Percentiles rank a stretch among this genome's conserved stretches.
Evolutionary conservation across 2,888 invertebrate genomes (phyloP).

Genomic region (Lithophane leautieri): DNA sequence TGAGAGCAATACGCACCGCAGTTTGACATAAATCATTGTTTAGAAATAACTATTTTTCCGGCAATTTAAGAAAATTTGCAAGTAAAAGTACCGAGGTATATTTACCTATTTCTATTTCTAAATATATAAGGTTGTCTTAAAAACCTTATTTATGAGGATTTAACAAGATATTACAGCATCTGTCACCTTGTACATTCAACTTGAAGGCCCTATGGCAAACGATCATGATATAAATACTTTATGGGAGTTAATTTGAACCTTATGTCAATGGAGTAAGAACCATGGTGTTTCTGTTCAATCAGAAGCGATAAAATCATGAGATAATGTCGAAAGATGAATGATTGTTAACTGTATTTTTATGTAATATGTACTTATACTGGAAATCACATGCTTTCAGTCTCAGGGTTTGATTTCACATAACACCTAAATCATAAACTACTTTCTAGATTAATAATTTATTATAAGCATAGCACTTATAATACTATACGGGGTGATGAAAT

Average conservation of each 20-base stretch:
- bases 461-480: not conserved
- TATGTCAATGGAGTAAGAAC: conserved; percentile 29
- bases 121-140: conserved; percentile 26
- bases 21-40: not conserved
- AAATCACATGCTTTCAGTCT: conserved; percentile 67
- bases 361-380: conserved; percentile 32
- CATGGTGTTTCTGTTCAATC: conserved; percentile 31
- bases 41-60: not conserved
- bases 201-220: conserved; percentile 47
- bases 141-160: conserved; percentile 14
- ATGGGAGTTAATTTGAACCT: conserved; percentile 45
- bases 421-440: conserved; percentile 1
- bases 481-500: too few relatives aligned
- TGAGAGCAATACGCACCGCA: not conserved
- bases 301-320: conserved; percentile 61
- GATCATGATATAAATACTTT: conserved; percentile 34
- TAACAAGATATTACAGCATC: conserved; percentile 35
- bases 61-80: not conserved
- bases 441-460: not conserved
- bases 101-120: not conserved
- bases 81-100: not conserved
- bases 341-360: conserved; percentile 59
- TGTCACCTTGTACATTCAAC: conserved; percentile 40
- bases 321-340: conserved; percentile 78
- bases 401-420: conserved; percentile 61